phyloP scores from a whole-genome alignment of 2,888 invertebrate genomes.

The Oligia strigilis region DNA sequence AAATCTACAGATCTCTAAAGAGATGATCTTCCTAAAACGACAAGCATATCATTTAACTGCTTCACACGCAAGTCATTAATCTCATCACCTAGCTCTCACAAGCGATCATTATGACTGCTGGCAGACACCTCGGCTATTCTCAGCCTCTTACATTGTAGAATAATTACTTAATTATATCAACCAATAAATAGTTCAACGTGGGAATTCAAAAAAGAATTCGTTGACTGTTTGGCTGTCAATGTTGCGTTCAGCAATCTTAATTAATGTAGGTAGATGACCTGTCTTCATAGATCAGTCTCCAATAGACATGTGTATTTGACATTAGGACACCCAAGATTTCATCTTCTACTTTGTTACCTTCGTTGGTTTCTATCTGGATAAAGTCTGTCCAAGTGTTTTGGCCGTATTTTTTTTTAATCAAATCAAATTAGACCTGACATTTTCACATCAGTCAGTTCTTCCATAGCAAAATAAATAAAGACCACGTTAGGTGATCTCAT shows the following conservation, averaged over 20 bases:
- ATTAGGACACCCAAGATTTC: slow-evolving; percentile 9
- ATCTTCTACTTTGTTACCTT: slow-evolving; percentile 2
- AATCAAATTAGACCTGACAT: background rate
- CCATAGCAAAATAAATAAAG: background rate
- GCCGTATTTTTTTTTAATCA: background rate
- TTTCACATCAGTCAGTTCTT: background rate
- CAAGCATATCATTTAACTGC: slow-evolving; percentile 37
- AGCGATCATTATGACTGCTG: slow-evolving; percentile 44
- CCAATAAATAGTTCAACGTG: slow-evolving; percentile 59
- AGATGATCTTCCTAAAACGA: slow-evolving; percentile 13
- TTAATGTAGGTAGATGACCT: slow-evolving; percentile 60
- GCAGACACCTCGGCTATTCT: slow-evolving; percentile 47
- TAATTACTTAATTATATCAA: slow-evolving; percentile 58
- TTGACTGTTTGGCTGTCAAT: slow-evolving; percentile 48
- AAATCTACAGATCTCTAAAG: slow-evolving; percentile 16
- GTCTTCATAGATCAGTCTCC: slow-evolving; percentile 50
- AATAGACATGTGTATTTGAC: slow-evolving; percentile 40
- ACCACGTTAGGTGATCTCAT: background rate
- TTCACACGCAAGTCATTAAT: slow-evolving; percentile 47
- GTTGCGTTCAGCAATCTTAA: slow-evolving; percentile 52
- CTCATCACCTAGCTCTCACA: slow-evolving; percentile 47
- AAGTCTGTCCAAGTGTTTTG: background rate
- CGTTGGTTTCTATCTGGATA: background rate
- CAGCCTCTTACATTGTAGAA: slow-evolving; percentile 53
- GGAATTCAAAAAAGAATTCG: slow-evolving; percentile 40